Evolutionary conservation across 2,113 vertebrate genomes (phyloP), one percentile per base, ranked within the genome.

Genomic region (Plotosus lineatus): DNA sequence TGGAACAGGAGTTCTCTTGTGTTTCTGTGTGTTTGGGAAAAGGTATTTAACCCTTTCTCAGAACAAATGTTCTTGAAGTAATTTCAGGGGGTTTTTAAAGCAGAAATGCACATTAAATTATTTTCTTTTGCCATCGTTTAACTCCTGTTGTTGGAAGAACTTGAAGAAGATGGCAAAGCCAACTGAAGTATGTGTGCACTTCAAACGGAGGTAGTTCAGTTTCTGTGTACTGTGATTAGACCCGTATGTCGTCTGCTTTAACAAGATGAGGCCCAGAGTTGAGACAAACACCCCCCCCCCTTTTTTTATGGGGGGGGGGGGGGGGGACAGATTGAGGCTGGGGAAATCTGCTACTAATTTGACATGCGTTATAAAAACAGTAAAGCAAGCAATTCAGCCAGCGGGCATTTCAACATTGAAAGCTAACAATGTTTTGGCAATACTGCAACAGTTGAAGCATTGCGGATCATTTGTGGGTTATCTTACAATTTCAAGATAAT

Each of bases 181-280:
- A 51, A 73, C 19, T 6, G 28, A 31, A 73, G 46, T 51, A 12
- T 28, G 6, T 51, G 17, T 23, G 7, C 0, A 0, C 46, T 51
- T 51, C 21, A 33, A 51, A 36, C 4, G 76, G 80, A 44, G 65
- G 83, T 86, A 82, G 61, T 60, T 72, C 65, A n/a, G 81, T 85
- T 87, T 84, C 80, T 73, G 75, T 71, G 48, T 78, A 76, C 82
- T 85, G 33, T 92, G 85, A 93, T 93, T 90, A 69, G 86, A 92
- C 85, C 89, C 93, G 93, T 87, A 92, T 93, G 92, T 77, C 68
- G 46, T 17, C 77, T 58, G 46, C 75, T 87, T 89, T 90, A 86
- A 89, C 84, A 83, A 83, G 84, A 82, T 84, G 79, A 83, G 68
- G 71, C 90, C 78, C 84, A 87, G 87, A 91, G 51, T 68, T 92